These are phyloP conservation scores for Brachirus orientalis DNA, from an alignment of 2,113 vertebrate species.

Conservation along the genomic window DNA sequence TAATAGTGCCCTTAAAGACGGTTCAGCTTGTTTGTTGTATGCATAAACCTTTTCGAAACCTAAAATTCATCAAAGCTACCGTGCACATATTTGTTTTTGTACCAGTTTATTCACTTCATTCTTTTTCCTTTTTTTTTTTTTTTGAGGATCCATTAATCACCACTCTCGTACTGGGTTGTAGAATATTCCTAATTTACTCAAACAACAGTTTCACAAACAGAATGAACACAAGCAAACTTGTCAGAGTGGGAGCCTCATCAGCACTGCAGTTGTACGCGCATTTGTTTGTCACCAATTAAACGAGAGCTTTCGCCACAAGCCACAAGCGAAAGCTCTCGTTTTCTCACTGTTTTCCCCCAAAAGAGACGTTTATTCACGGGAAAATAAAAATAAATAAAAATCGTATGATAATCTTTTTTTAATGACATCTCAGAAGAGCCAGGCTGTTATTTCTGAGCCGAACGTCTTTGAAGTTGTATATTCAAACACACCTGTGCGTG, in stretches of 20 bases:
- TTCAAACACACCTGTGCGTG: conserved; percentile 16
- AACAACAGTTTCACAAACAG: background rate
- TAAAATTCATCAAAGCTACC: too few relatives aligned
- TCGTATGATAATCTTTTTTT: background rate
- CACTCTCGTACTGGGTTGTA: background rate
- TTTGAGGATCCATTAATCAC: too few relatives aligned
- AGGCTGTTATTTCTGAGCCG: background rate
- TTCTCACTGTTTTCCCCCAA: background rate
- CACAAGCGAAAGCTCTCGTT: conserved; percentile 2
- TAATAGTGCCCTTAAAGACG: too few relatives aligned
- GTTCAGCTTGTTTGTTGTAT: too few relatives aligned
- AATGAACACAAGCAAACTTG: background rate
- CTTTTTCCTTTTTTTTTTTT: too few relatives aligned
- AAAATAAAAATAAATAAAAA: background rate
- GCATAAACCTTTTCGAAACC: too few relatives aligned
- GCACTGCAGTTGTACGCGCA: background rate
- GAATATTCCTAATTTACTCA: background rate
- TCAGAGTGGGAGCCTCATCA: background rate
- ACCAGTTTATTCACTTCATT: too few relatives aligned
- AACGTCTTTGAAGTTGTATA: background rate
- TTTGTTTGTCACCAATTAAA: background rate
- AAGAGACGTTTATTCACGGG: background rate
- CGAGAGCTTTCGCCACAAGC: too few relatives aligned
- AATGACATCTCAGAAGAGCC: background rate
- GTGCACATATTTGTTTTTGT: too few relatives aligned